A percentile compares a stretch with the other conserved stretches of the same genome.
phyloP scores from a whole-genome alignment of 2,113 vertebrate genomes.

The Acanthochromis polyacanthus region DNA sequence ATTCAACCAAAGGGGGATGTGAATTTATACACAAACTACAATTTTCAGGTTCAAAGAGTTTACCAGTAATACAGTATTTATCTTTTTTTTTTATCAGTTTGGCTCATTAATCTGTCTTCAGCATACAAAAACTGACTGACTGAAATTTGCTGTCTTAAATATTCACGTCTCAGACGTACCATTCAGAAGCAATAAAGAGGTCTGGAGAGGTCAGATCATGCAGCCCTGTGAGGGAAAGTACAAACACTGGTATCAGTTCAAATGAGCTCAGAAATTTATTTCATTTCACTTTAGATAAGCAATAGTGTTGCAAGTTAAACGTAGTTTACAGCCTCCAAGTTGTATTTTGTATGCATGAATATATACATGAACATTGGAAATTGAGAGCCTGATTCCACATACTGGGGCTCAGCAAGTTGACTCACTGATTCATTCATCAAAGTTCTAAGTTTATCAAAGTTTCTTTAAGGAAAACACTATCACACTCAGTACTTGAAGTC shows the following conservation, averaged over 20 bases:
- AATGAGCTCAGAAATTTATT: rapidly evolving
- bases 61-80: too few relatives aligned
- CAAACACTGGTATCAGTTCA: background rate
- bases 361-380: too few relatives aligned
- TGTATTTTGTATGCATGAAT: background rate
- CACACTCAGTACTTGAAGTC: background rate
- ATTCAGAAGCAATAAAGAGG: constrained; percentile 90
- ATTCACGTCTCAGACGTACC: constrained; percentile 79
- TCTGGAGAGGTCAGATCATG: constrained; percentile 95
- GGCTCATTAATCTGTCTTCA: too few relatives aligned
- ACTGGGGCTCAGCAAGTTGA: too few relatives aligned
- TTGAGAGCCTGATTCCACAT: too few relatives aligned
- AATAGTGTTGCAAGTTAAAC: background rate
- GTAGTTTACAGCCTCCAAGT: background rate
- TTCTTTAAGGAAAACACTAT: background rate
- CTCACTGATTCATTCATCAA: too few relatives aligned
- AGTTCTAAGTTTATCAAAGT: too few relatives aligned
- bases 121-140: too few relatives aligned
- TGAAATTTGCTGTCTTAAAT: background rate
- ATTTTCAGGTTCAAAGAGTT: too few relatives aligned
- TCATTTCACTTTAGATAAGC: background rate
- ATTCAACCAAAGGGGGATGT: too few relatives aligned
- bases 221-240: constrained; percentile 85
- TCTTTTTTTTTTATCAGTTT: too few relatives aligned
- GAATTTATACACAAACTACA: too few relatives aligned